Evolutionary conservation across 2,797 vertebrate species (phyloP), one percentile per base, ranked within the genome.

Genomic region (Cryptoprocta ferox): DNA sequence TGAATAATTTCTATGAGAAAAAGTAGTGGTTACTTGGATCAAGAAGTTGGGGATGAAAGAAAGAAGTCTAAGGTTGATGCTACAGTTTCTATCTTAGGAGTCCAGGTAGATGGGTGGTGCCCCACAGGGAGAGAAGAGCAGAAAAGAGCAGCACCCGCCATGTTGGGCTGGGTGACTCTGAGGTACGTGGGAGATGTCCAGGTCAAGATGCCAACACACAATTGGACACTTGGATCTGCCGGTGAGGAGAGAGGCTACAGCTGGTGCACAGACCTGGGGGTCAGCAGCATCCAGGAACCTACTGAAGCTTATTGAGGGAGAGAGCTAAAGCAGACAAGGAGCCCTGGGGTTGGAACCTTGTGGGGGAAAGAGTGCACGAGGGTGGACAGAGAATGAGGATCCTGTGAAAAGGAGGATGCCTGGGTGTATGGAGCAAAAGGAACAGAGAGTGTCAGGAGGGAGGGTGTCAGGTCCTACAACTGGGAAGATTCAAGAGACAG

Each of bases 91-190:
- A 56, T 53, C 32, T 48, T 5, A 32, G 56, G 79, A 37, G 6
- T 39, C 9, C 30, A 75, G 19, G 19, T 50, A 68, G 19, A 8
- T 63, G 63, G 24, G 12, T 45, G 18, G 13, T 50, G 5, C 39
- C 6, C 28, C 6, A 4, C 50, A 5, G 1, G 8, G 0, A 3
- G 37, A 71, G 50, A 78, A 42, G 45, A 28, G 28, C 37, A 76
- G 28, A 15, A 26, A 50, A 65, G 21, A 37, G 24, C 13, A 11
- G 39, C 11, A 2, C 21, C 13, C 3, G 2, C n/a, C 4, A 0
- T 0, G 4, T 30, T 30, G 71, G 26, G 2, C 24, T n/a, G n/a
- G 35, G 32, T 12, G 26, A 9, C 6, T n/a, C 32, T 13, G 39
- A 63, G n/a, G 24, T 0, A 1, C 53, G 24, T 5, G 32, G 78